Evolutionary conservation across 1,140 invertebrate genomes (phyloP).

Genomic region (Tetramorium parvispinum): DNA sequence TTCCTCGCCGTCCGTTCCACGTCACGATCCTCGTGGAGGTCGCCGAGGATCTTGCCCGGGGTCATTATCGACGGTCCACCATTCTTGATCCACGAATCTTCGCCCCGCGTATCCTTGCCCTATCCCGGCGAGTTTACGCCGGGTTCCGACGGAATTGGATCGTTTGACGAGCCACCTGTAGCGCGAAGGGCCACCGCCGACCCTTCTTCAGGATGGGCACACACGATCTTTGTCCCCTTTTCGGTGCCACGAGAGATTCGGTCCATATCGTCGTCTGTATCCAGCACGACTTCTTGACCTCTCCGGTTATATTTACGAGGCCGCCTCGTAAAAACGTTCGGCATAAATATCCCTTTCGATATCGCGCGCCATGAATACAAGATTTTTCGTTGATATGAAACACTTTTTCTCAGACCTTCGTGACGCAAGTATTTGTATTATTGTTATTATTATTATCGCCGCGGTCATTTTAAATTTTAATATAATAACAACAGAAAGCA

Average conservation of each 20-base stretch:
- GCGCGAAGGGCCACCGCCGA: conserved; percentile 60
- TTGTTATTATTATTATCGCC: neutral
- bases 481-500: neutral
- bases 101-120: conserved; percentile 52
- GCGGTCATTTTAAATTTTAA: neutral
- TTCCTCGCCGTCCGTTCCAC: neutral
- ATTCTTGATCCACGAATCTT: conserved; percentile 33
- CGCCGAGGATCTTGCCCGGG: neutral
- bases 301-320: conserved; percentile 19
- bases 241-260: neutral
- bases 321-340: conserved; percentile 10
- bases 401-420: neutral
- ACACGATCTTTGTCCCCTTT: conserved; percentile 33
- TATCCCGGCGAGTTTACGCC: conserved; percentile 26
- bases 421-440: neutral
- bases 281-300: conserved; percentile 9
- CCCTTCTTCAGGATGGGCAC: conserved; percentile 43
- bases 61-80: conserved; percentile 26
- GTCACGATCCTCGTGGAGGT: neutral
- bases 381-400: neutral
- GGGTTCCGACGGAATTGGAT: conserved; percentile 69
- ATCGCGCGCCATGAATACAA: neutral
- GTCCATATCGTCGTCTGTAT: conserved; percentile 73
- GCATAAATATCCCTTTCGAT: neutral
- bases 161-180: conserved; percentile 76